phyloP scores from a whole-genome alignment of 2,797 vertebrate genomes.

The Benthosema pterotum region DNA sequence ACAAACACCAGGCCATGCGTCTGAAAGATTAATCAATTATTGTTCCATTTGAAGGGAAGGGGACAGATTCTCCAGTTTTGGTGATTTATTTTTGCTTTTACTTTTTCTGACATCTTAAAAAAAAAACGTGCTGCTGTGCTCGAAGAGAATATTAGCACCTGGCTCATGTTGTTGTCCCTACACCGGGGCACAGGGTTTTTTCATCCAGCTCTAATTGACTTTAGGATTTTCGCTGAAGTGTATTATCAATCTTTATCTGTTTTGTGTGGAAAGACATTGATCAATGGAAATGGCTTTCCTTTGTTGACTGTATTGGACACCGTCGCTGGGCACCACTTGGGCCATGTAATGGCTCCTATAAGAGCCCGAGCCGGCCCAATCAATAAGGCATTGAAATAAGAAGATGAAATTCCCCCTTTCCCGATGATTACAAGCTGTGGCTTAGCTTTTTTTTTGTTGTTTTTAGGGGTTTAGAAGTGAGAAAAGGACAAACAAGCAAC shows the following conservation, averaged over 20 bases:
- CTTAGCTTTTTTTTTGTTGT: conserved; percentile 62
- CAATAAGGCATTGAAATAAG: conserved; percentile 80
- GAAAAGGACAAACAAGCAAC: conserved; percentile 75
- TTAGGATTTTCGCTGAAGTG: conserved; percentile 78
- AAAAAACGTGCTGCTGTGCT: conserved; percentile 15
- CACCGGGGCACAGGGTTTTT: conserved; percentile 65
- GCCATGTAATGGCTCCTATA: conserved; percentile 75
- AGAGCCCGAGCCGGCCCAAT: conserved; percentile 70
- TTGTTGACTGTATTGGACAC: conserved; percentile 79
- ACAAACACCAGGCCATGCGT: conserved; percentile 65
- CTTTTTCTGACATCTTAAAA: conserved; percentile 23
- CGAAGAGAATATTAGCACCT: conserved; percentile 60
- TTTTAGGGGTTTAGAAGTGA: conserved; percentile 63
- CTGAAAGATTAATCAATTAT: conserved; percentile 77
- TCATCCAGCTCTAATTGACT: conserved; percentile 79
- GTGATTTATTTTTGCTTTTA: conserved; percentile 67
- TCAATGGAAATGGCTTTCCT: conserved; percentile 83
- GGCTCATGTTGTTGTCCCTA: conserved; percentile 61
- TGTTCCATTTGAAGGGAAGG: conserved; percentile 63
- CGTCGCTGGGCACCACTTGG: conserved; percentile 62
- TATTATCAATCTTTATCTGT: conserved; percentile 84
- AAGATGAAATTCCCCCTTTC: conserved; percentile 76
- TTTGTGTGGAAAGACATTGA: conserved; percentile 78
- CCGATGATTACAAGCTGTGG: conserved; percentile 64
- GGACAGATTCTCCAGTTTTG: conserved; percentile 50